Base-by-base conservation (phyloP, 2,113 vertebrate genomes). In the Elachura formosa region DNA sequence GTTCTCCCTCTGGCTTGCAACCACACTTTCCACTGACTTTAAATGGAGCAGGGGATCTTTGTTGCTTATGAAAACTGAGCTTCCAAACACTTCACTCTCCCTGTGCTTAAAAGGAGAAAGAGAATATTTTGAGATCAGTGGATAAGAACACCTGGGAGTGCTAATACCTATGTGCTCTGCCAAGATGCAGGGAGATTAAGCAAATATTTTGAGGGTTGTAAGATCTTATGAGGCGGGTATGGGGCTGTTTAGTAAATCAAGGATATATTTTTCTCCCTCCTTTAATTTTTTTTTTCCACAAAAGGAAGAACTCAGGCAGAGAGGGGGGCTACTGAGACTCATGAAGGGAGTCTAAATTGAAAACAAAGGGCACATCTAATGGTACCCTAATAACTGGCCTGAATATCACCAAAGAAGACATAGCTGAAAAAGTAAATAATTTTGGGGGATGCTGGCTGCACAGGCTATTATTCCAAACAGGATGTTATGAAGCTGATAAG, bases 91-190 rank as follows among this genome's bases (percentile, higher is more conserved):
- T 93, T 94, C 72, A 31, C 55, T 77, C 68, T 88, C 40, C 69
- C 55, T 48, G 3, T 45, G 59, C 84, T 88, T 88, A 67, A 94
- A 91, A 76, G 64, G 79, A 83, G 83, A 48, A 92, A 43, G 41
- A 90, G 79, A 93, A 73, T 87, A 91, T 93, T 97, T 96, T 90
- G 91, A 96, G 93, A 97, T 97, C 75, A 93, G 59, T 81, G 89
- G 94, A 95, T 96, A 96, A 95, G 91, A 93, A 90, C 93, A 96
- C 94, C 95, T 96, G 89, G 3, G 15, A 96, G 48, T 0, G 2
- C 52, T 90, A 96, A 95, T 91, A 88, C 87, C 72, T 55, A 2
- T 6, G 58, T 69, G 77, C 36, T 51, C 85, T 95, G 91, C 93
- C 92, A 96, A 95, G 92, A 94, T 93, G 43, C 79, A n/a, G 29